These are phyloP conservation scores for Ornithorhynchus anatinus DNA, from an alignment of 2,113 vertebrate species.

Conservation along the genomic window DNA sequence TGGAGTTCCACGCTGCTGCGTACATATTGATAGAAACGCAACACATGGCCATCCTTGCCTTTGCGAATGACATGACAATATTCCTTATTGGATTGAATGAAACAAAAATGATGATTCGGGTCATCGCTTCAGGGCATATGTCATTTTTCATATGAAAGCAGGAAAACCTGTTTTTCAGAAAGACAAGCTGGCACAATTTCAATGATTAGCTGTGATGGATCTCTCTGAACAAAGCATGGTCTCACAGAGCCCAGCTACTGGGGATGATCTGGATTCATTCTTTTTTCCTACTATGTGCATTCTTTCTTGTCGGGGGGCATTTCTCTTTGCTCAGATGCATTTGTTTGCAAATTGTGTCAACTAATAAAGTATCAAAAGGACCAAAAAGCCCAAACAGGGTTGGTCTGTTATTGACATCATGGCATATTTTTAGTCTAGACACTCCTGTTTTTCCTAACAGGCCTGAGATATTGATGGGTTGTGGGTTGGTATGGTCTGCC, in stretches of 20 bases:
- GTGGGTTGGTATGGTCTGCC: too few relatives aligned
- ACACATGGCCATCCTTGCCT: not conserved
- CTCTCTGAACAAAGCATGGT: not conserved
- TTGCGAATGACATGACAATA: not conserved
- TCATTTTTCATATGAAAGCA: not conserved
- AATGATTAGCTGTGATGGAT: not conserved
- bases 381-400: too few relatives aligned
- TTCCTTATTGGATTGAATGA: not conserved
- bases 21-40: not conserved
- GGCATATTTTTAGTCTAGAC: too few relatives aligned
- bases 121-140: not conserved
- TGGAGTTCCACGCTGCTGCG: constrained; percentile 1
- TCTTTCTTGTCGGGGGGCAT: not conserved
- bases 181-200: not conserved
- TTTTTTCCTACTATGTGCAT: not conserved
- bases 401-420: too few relatives aligned
- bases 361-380: not conserved
- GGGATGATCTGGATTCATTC: not conserved
- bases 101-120: not conserved
- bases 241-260: not conserved
- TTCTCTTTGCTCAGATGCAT: not conserved
- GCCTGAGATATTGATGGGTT: too few relatives aligned
- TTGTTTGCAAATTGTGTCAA: not conserved
- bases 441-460: too few relatives aligned
- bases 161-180: not conserved